Base-by-base conservation (phyloP, 1,140 invertebrate species). In the Drosophila virilis region DNA sequence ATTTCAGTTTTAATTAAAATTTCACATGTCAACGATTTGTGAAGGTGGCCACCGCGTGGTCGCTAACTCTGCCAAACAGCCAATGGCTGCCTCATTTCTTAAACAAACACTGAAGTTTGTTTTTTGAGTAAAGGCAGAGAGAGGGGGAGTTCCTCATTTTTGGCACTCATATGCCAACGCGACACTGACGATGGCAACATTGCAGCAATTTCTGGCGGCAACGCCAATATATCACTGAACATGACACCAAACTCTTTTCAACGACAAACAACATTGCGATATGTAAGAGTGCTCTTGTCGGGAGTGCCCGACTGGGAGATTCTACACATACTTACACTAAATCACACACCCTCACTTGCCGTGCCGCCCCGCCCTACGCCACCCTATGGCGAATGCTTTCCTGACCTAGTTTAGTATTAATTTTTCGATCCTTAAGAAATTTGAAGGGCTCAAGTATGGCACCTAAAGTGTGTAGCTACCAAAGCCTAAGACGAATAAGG, bases 1-100 rank as follows among this genome's bases (percentile, higher is more conserved):
- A 70, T 86, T 86, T 86, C 62, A 82, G 78, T 86, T 76, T 77
- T 82, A 82, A 78, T 78, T 86, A 86, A 86, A 79, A 83, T 86
- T 88, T 84, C 81, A 77, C 81, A 80, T 84, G 77, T 84, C 77
- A 84, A 85, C 81, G 77, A 77, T 80, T 84, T 74, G 74, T 70
- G 74, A 67, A 85, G 78, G 58, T 61, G 46, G 52, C 22, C 68
- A 50, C 43, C 61, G 51, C 32, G 42, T 62, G 38, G 43, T 43
- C n/a, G 6, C 10, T 15, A 50, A 17, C 28, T 5, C 35, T 17
- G 50, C 42, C 45, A 62, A 9, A 61, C 42, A 38, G 17, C 38
- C 54, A 71, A 72, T 79, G 72, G 64, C 64, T 73, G 60, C 80
- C 72, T 77, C 74, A 85, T 80, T 70, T 77, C 81, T 80, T 65